Evolutionary conservation across 2,797 vertebrate species (phyloP).

Genomic region (Phalanger gymnotis): DNA sequence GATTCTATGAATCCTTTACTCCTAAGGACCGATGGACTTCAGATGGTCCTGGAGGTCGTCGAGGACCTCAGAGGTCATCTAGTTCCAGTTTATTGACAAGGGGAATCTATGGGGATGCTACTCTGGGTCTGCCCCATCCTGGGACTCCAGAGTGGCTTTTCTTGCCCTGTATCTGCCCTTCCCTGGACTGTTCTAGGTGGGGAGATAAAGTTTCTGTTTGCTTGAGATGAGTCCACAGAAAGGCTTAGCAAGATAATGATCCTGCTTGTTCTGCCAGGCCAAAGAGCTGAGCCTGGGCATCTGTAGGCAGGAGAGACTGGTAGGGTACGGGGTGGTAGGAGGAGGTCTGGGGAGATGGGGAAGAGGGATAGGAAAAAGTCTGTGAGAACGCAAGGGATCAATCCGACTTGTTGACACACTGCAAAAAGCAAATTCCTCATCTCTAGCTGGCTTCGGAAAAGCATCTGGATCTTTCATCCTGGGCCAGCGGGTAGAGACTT

Average conservation of each 20-base stretch:
- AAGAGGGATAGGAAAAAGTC: neutral
- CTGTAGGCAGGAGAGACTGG: neutral
- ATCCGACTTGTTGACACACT: conserved; percentile 62
- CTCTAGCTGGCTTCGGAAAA: conserved; percentile 18
- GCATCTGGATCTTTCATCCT: conserved; percentile 38
- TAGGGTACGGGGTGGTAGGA: neutral
- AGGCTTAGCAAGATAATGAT: conserved; percentile 31
- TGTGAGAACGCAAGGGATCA: conserved; percentile 72
- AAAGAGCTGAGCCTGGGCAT: conserved; percentile 67
- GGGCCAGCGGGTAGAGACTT: neutral
- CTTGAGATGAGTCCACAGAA: conserved; percentile 74
- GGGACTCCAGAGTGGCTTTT: neutral
- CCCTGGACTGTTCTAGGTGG: neutral
- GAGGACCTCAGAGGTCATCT: neutral
- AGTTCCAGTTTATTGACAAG: neutral
- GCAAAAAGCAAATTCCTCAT: conserved; percentile 27
- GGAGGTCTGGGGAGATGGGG: conserved; percentile 36
- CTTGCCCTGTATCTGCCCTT: neutral
- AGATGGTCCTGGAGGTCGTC: neutral
- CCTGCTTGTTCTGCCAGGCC: conserved; percentile 38
- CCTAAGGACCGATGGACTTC: neutral
- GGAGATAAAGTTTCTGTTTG: conserved; percentile 32
- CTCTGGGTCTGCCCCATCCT: neutral
- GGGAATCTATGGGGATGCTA: neutral
- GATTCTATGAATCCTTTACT: neutral